Conservation (phyloP, 2,797 vertebrate genomes). For the Sebastes vulpes region DNA sequence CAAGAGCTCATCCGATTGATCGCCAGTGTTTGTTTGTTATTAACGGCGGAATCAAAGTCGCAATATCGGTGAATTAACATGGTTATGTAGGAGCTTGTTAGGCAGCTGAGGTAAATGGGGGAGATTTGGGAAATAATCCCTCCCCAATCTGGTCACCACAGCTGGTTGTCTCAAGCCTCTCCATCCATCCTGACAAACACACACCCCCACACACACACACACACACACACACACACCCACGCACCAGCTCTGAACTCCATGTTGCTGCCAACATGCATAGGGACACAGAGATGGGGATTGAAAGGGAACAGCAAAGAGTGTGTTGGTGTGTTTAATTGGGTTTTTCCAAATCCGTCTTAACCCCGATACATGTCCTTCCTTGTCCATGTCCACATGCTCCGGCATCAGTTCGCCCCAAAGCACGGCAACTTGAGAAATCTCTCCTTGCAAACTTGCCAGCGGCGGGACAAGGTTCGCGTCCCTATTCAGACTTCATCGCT, state of each 20-base stretch:
- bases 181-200: conserved; percentile 45
- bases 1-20: conserved; percentile 36
- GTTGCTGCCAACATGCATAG: conserved; percentile 55
- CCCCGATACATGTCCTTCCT: conserved; percentile 34
- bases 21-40: conserved; percentile 27
- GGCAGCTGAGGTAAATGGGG: conserved; percentile 76
- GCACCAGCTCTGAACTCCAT: conserved; percentile 29
- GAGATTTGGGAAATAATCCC: conserved; percentile 84
- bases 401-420: conserved; percentile 41
- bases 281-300: conserved; percentile 45
- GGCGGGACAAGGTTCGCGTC: conserved; percentile 29
- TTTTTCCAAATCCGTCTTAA: conserved; percentile 79
- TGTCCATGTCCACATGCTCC: conserved; percentile 35
- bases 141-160: conserved; percentile 82
- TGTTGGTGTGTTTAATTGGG: conserved; percentile 63
- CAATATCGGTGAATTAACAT: conserved; percentile 71
- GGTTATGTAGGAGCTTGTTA: conserved; percentile 78
- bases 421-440: conserved; percentile 28
- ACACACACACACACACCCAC: conserved; percentile 20
- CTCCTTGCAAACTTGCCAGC: conserved; percentile 13
- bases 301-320: conserved; percentile 52
- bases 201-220: not conserved
- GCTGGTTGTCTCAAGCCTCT: conserved; percentile 79
- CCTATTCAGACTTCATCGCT: conserved; percentile 16
- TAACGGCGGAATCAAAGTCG: conserved; percentile 47